phyloP scores from a whole-genome alignment of 1,140 invertebrate genomes.

The Trichomalopsis sarcophagae region DNA sequence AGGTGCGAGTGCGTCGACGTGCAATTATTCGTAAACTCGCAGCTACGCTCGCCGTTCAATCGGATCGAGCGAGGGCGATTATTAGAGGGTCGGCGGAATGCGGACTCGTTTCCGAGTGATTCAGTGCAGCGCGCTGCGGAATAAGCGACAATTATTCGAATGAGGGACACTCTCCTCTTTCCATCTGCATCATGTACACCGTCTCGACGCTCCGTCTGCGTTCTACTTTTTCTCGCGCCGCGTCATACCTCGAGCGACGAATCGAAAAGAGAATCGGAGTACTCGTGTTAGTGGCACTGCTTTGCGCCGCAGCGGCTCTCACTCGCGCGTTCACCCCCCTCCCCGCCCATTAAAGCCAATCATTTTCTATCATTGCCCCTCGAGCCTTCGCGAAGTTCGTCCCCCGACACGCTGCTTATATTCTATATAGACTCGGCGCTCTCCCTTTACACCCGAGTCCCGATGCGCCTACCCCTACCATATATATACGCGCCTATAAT shows the following conservation, averaged over 20 bases:
- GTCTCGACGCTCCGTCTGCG: neutral
- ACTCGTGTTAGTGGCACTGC: neutral
- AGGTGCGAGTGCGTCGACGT: no score
- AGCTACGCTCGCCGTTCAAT: neutral
- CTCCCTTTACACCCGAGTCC: neutral
- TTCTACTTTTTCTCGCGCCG: neutral
- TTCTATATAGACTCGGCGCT: constrained; percentile 7
- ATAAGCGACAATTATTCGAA: constrained; percentile 45
- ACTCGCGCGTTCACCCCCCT: no score
- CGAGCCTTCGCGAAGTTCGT: neutral
- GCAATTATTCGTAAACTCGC: neutral
- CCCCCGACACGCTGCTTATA: neutral
- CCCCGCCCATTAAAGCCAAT: neutral
- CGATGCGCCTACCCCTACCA: constrained; percentile 22
- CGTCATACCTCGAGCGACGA: neutral
- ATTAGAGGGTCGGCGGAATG: constrained; percentile 30
- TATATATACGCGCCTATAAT: neutral
- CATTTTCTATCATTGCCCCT: constrained; percentile 39
- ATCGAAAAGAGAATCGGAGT: no score
- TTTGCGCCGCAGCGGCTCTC: neutral
- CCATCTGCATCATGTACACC: neutral
- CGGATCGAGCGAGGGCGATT: neutral
- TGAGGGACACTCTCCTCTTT: constrained; percentile 25
- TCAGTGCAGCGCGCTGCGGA: neutral
- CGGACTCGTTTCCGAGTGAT: constrained; percentile 42